Base-by-base conservation (phyloP, 2,113 vertebrate species). In the Ophthalmotilapia sp. region DNA sequence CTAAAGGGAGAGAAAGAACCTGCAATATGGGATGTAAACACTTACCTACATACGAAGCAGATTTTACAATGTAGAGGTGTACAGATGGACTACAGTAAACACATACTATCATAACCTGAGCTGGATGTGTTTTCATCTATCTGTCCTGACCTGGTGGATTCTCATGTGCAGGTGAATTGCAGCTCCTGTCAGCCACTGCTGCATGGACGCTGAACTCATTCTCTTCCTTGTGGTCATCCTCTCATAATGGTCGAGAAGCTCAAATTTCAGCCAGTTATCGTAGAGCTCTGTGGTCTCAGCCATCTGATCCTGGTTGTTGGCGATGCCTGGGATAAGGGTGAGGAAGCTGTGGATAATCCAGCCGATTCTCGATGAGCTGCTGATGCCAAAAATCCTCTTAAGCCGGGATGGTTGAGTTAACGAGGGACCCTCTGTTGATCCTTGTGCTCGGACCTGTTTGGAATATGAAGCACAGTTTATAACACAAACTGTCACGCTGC, bases 111-210 rank as follows among this genome's bases (percentile, higher is more conserved):
- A 29, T 81, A 26, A 68, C 33, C 62, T 40, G 12, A 80, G 31
- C 11, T 70, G 60, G 42, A 47, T 0, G 10, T 31, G 23, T 51
- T 47, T 58, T 53, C 31, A 15, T 47, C n/a, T 26, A 10, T 31
- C 19, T 19, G 36, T 75, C 3, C 85, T 90, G 7, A 96, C 95
- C 90, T 96, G 94, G 36, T 97, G 96, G 51, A 97, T 93, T 70
- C 95, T 95, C 51, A 96, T 80, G 86, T 97, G 96, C 33, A 96
- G 92, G 82, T 97, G 96, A 84, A 97, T 21, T 1, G 95, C 96
- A 13, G 96, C 95, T 49, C 96, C 96, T 0, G 89, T 91, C 86
- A 96, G 31, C 96, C 96, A 97, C 83, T 96, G 95, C 84, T 94
- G 96, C 86, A 96, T 91, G 10, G 93, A 90, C 19, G 15, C 85